phyloP scores from a whole-genome alignment of 2,888 invertebrate species.

The Drepana falcataria region DNA sequence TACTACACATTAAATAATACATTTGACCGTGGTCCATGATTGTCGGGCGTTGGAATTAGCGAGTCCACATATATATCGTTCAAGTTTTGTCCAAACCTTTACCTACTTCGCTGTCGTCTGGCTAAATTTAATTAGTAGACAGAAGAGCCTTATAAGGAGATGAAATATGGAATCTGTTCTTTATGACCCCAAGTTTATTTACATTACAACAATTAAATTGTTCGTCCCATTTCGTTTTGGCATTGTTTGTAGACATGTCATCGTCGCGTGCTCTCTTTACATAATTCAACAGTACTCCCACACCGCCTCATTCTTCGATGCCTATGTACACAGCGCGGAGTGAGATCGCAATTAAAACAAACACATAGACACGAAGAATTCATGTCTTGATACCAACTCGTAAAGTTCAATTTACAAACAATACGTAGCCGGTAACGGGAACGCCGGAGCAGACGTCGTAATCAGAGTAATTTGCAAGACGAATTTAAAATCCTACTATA shows the following conservation, averaged over 20 bases:
- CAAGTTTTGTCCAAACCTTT: no score
- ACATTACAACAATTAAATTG: no score
- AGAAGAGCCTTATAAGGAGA: no score
- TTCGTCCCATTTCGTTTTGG: slow-evolving; percentile 55
- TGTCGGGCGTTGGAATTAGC: no score
- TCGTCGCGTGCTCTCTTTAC: slow-evolving; percentile 60
- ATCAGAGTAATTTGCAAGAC: slow-evolving; percentile 36
- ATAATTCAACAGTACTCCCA: slow-evolving; percentile 63
- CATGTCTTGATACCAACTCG: slow-evolving; percentile 29
- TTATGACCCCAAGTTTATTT: no score
- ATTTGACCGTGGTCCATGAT: no score
- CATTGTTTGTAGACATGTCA: slow-evolving; percentile 53
- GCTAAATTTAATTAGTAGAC: no score
- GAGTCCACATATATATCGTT: no score
- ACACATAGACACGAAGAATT: slow-evolving; percentile 10
- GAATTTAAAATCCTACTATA: neutral
- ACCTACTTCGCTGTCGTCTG: no score
- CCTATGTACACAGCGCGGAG: slow-evolving; percentile 20
- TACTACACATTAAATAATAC: no score
- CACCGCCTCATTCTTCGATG: slow-evolving; percentile 52
- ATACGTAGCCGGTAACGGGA: slow-evolving; percentile 23
- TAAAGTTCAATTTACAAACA: slow-evolving; percentile 42
- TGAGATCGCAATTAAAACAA: slow-evolving; percentile 21
- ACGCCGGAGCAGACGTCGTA: slow-evolving; percentile 28
- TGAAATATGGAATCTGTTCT: no score